Conservation (phyloP, 2,888 invertebrate species). For the Villa cingulata region DNA sequence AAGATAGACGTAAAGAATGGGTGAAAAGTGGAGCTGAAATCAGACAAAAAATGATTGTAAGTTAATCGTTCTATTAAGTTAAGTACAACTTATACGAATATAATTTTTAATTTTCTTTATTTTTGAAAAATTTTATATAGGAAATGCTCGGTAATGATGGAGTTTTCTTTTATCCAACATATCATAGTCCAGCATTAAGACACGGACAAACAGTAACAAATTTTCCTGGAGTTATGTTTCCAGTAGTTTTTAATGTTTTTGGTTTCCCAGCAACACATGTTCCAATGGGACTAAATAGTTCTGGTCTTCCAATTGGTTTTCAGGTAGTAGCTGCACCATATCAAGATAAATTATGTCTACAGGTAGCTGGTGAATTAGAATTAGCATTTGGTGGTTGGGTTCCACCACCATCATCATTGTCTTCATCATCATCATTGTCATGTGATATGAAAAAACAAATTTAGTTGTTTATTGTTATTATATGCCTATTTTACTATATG, state of each 20-base stretch:
- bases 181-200: slow-evolving; percentile 47
- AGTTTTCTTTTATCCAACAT: slow-evolving; percentile 59
- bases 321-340: slow-evolving; percentile 63
- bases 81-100: slow-evolving; percentile 20
- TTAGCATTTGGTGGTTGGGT: slow-evolving; percentile 71
- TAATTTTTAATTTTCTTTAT: neutral
- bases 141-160: slow-evolving; percentile 52
- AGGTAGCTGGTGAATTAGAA: slow-evolving; percentile 67
- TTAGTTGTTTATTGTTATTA: too few relatives aligned
- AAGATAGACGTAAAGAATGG: slow-evolving; percentile 25
- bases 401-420: slow-evolving; percentile 40
- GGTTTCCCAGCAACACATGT: slow-evolving; percentile 64
- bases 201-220: slow-evolving; percentile 49
- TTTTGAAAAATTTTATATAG: slow-evolving; percentile 25
- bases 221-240: slow-evolving; percentile 46
- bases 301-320: slow-evolving; percentile 61
- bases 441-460: too few relatives aligned
- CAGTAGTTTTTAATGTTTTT: slow-evolving; percentile 54
- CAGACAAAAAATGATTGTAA: slow-evolving; percentile 35
- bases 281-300: slow-evolving; percentile 48
- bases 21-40: slow-evolving; percentile 26
- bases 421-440: slow-evolving; percentile 34
- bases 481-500: too few relatives aligned
- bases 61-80: slow-evolving; percentile 5
- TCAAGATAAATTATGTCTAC: slow-evolving; percentile 66